Evolutionary conservation across 2,113 vertebrate species (phyloP).

Genomic region (Chionomys nivalis): DNA sequence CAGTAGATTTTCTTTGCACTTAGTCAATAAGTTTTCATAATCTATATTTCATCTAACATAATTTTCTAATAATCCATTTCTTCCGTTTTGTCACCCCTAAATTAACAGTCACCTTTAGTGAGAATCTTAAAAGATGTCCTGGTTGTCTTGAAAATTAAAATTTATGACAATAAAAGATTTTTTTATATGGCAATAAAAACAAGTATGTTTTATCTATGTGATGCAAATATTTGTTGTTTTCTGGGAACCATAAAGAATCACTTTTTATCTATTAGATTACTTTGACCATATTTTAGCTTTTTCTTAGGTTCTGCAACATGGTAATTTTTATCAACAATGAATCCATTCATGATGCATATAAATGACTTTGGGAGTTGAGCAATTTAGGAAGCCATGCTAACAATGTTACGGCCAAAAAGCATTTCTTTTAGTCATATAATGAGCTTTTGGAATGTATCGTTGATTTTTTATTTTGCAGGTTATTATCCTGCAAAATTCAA

Average conservation of each 20-base stretch:
- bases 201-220: background rate
- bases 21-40: background rate
- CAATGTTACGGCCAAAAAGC: background rate
- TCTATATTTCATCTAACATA: background rate
- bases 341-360: background rate
- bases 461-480: background rate
- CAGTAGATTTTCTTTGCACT: background rate
- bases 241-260: background rate
- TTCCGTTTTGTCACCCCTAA: background rate
- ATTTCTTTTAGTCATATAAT: background rate
- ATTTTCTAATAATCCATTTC: background rate
- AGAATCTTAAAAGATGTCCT: conserved; percentile 5
- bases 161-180: background rate
- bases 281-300: background rate
- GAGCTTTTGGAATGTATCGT: background rate
- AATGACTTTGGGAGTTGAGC: background rate
- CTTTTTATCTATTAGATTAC: background rate
- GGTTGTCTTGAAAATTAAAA: background rate
- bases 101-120: background rate
- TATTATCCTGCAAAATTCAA: conserved; percentile 48
- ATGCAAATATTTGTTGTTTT: background rate
- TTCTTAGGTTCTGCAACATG: background rate
- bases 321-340: background rate
- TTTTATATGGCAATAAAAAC: background rate
- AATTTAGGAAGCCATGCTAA: conserved; percentile 11